Evolutionary conservation across 2,797 vertebrate species (phyloP), one percentile per base, ranked within the genome.

Genomic region (Catharus ustulatus): DNA sequence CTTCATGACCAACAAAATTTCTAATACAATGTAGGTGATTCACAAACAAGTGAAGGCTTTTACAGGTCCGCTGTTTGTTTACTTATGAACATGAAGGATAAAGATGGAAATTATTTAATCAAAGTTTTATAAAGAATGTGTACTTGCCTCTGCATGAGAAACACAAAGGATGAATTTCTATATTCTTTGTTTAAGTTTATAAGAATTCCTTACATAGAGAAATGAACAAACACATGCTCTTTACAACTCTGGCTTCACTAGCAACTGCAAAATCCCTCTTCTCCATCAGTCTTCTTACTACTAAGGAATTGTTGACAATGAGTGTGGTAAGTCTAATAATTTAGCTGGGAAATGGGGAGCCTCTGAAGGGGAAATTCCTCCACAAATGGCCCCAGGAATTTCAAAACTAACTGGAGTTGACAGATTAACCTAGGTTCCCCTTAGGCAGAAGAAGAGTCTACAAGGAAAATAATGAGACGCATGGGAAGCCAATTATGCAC

Each of bases 371-470:
- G 58, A 94, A 96, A 96, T 96, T 94, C 87, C 95, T 93, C 85
- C 90, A 69, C 61, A 94, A 91, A 94, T 26, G 66, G 89, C 87
- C 82, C 77, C 82, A 80, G 82, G 91, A 96, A 90, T 86, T 93
- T 94, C 72, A 92, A 92, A 87, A 82, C 75, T 94, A 96, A 96
- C 89, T 92, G 87, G 79, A 94, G 82, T 14, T 96, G 96, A 96
- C 95, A 96, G 94, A 94, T 92, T 90, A 96, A 92, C 91, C 79
- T 52, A 91, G 87, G 90, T 69, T 43, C 79, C 93, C 95, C 87
- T 94, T 66, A 95, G 91, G 93, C 91, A 94, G 76, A 94, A 93
- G 91, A 92, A 66, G 79, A 84, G 76, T 81, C 87, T 94, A 66
- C 68, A 91, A 94, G 73, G 66, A 90, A 94, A 96, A 94, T 94